Base-by-base conservation (phyloP, 2,888 invertebrate species). In the Orchesella flavescens region DNA sequence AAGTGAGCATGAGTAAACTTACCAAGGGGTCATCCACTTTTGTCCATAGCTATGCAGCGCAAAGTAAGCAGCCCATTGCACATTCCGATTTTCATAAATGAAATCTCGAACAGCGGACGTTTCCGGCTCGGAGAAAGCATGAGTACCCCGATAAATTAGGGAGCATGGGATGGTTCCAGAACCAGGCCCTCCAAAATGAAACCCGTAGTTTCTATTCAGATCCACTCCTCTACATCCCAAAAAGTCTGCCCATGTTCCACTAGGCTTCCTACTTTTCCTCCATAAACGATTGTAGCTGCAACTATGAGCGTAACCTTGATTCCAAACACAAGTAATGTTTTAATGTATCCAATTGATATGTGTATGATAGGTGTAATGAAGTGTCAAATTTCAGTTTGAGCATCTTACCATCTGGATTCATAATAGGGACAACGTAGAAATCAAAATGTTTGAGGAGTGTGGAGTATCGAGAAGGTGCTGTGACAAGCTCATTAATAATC, bases 171-270 rank as follows among this genome's bases (percentile, higher is more conserved):
- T 76, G 0, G 65, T 71, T 55, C 72, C 63, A 43, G 71, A 53
- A 0, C 77, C 77, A 23, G 83, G 59, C 74, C 95, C 95, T 59
- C 95, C 96, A 95, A 96, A 97, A 76, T 94, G 93, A 88, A 94
- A 94, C 81, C 95, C 95, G 89, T 95, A 97, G 90, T 97, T 97
- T 84, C 97, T 93, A 89, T 96, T 96, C 1, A 96, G 92, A 90
- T 96, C 96, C 0, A 94, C 93, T 0, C 96, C 96, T 0, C 93
- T 90, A 88, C 95, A 95, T 0, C 90, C 88, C 0, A 89, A 49
- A 34, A 34, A 19, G 10, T 76, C 65, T 9, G 65, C 84, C 59
- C 75, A 55, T 61, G 90, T 89, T 0, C 91, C 91, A 10, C 87
- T 87, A 0, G 80, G 5, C 23, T 55, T 59, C 21, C 91, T 87